These are phyloP conservation scores for Rhinoderma darwinii DNA, from an alignment of 2,113 vertebrate species.

Conservation along the genomic window DNA sequence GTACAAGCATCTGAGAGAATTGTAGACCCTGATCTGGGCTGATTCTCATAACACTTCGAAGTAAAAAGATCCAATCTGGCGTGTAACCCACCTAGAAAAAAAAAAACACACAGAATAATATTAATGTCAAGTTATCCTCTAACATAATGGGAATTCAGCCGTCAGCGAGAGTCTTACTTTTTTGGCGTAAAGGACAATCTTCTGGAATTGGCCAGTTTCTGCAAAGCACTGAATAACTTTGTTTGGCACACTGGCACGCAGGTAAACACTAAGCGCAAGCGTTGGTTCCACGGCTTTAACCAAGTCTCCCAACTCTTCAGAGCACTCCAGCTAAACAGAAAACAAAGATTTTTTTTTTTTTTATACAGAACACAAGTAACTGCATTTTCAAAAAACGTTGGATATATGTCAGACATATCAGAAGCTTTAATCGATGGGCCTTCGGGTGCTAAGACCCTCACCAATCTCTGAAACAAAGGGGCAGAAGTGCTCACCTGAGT, in stretches of 20 bases:
- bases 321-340: constrained; percentile 84
- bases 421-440: no score
- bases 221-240: constrained; percentile 97
- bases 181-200: constrained; percentile 92
- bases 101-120: not conserved
- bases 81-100: constrained; percentile 83
- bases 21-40: constrained; percentile 90
- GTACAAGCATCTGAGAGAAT: constrained; percentile 91
- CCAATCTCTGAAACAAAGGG: no score
- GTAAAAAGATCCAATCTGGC: constrained; percentile 89
- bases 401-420: no score
- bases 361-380: no score
- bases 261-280: constrained; percentile 90
- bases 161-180: constrained; percentile 75
- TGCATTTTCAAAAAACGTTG: no score
- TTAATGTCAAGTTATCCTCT: no score
- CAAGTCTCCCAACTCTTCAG: constrained; percentile 90
- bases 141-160: not conserved
- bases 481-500: no score
- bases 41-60: constrained; percentile 89
- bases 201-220: constrained; percentile 93
- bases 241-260: constrained; percentile 88
- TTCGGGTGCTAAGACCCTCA: no score
- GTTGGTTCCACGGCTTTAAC: constrained; percentile 86
- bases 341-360: no score